Percentiles rank a stretch among this genome's conserved stretches.
These are phyloP conservation scores for Acanthurus tractus DNA, from an alignment of 2,797 vertebrate genomes.

Conservation along the genomic window DNA sequence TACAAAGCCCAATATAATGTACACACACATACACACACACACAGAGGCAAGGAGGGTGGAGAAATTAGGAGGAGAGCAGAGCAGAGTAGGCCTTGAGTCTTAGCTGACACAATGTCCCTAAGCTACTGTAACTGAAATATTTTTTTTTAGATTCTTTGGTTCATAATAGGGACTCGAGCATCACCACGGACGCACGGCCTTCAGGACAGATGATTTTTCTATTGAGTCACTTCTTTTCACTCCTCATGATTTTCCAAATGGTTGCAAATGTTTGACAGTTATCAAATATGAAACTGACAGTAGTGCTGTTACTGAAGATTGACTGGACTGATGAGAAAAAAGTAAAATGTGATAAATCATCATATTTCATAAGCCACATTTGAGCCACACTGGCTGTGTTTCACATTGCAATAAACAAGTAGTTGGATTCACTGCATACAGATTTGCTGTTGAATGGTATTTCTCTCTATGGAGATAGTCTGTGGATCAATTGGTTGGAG, in stretches of 20 bases:
- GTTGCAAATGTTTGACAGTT: conserved; percentile 37
- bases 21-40: conserved; percentile 36
- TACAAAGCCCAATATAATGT: conserved; percentile 70
- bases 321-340: conserved; percentile 5
- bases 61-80: conserved; percentile 50
- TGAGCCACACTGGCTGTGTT: neutral
- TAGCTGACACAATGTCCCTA: conserved; percentile 64
- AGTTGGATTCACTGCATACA: neutral
- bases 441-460: neutral
- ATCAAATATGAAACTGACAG: conserved; percentile 26
- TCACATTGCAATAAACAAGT: conserved; percentile 2
- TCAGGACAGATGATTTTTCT: conserved; percentile 42
- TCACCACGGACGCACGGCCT: conserved; percentile 45
- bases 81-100: conserved; percentile 54
- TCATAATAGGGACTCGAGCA: conserved; percentile 53
- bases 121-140: conserved; percentile 63
- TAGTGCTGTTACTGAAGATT: neutral
- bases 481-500: neutral
- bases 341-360: conserved; percentile 6
- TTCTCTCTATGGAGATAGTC: neutral
- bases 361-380: conserved; percentile 11
- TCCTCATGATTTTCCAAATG: conserved; percentile 10
- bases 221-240: conserved; percentile 21
- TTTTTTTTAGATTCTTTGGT: conserved; percentile 40
- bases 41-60: conserved; percentile 29